Conservation (phyloP, 2,113 vertebrate species). For the Lagenorhynchus albirostris region DNA sequence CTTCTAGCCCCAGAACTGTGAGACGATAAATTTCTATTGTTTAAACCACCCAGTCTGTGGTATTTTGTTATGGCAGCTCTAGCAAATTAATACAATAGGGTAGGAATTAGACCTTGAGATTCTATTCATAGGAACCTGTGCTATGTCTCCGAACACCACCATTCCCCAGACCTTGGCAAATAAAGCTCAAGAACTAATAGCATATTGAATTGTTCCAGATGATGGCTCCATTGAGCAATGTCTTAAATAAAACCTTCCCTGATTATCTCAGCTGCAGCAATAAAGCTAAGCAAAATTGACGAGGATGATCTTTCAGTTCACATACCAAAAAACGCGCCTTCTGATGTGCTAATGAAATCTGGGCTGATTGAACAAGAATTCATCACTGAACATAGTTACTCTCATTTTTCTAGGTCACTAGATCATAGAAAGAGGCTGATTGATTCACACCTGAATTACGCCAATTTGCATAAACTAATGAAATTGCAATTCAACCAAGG, state of each 20-base stretch:
- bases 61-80: neutral
- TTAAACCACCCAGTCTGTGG: neutral
- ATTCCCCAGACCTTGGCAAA: neutral
- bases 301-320: neutral
- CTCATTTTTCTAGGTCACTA: neutral
- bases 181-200: neutral
- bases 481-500: neutral
- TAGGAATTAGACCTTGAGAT: neutral
- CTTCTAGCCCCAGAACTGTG: neutral
- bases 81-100: neutral
- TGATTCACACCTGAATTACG: neutral
- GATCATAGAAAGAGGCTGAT: neutral
- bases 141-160: neutral
- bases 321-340: neutral
- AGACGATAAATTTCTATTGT: neutral
- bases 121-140: neutral
- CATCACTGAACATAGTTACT: neutral
- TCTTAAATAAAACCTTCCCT: neutral
- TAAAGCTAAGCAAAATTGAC: neutral
- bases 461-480: conserved; percentile 1
- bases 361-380: neutral
- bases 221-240: neutral
- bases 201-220: neutral
- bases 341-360: neutral
- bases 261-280: neutral